Evolutionary conservation across 1,140 invertebrate species (phyloP).

Genomic region (Periplaneta americana): DNA sequence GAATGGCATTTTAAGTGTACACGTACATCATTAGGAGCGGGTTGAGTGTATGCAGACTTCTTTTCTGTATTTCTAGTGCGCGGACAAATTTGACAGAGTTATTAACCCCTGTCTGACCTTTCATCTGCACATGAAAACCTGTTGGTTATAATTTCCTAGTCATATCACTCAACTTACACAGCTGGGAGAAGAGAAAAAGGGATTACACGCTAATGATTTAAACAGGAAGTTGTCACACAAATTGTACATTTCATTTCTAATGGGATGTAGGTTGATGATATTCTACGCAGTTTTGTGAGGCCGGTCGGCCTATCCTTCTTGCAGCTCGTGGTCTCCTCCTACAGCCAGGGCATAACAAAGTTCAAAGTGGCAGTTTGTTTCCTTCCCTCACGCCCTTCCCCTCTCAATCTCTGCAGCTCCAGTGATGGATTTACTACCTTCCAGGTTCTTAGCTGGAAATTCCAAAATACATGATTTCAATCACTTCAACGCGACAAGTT

Average conservation of each 20-base stretch:
- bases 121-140: background rate
- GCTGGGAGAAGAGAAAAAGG: no score
- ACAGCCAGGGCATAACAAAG: background rate
- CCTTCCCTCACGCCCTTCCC: background rate
- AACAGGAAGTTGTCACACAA: conserved; percentile 4
- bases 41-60: background rate
- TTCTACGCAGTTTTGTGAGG: no score
- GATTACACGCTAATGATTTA: conserved; percentile 1
- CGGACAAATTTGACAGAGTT: conserved; percentile 6
- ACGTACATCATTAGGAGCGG: no score
- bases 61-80: no score
- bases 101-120: conserved; percentile 7
- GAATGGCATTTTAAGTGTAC: no score
- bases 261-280: background rate
- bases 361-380: background rate
- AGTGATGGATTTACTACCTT: background rate
- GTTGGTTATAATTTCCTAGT: conserved; percentile 1
- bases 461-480: background rate
- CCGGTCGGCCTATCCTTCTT: no score
- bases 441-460: background rate
- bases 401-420: no score
- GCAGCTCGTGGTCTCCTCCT: no score
- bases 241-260: background rate
- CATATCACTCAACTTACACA: background rate
- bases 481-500: no score